These are phyloP conservation scores for Thera obeliscata DNA, from an alignment of 2,888 invertebrate species.

Conservation along the genomic window DNA sequence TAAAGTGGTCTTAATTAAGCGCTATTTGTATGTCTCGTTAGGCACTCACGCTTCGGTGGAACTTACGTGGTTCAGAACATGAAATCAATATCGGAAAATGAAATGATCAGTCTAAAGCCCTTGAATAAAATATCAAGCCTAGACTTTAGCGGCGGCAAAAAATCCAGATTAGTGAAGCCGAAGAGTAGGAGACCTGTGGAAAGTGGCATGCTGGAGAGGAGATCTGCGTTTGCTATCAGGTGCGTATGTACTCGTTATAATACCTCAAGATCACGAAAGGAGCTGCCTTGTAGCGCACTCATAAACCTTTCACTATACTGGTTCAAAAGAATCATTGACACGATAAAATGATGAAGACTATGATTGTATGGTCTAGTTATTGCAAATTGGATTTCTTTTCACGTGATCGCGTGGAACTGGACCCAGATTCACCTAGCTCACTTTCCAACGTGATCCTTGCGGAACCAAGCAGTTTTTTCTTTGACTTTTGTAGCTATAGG, in stretches of 20 bases:
- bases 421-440: no score
- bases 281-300: no score
- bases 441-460: no score
- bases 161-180: slow-evolving; percentile 83
- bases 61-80: slow-evolving; percentile 96
- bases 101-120: slow-evolving; percentile 95
- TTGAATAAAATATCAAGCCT: slow-evolving; percentile 90
- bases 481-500: no score
- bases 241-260: slow-evolving; percentile 44
- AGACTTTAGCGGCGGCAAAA: slow-evolving; percentile 90
- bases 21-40: slow-evolving; percentile 53
- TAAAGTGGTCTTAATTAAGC: neutral
- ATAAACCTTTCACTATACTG: no score
- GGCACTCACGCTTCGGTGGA: slow-evolving; percentile 97
- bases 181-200: slow-evolving; percentile 90
- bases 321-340: no score
- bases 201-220: slow-evolving; percentile 87
- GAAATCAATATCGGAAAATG: slow-evolving; percentile 96
- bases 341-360: no score
- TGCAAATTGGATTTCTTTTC: no score
- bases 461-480: no score
- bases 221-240: slow-evolving; percentile 94
- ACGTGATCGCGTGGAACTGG: no score
- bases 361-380: no score
- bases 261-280: no score